A percentile compares a stretch with the other conserved stretches of the same genome.
phyloP scores from a whole-genome alignment of 2,113 vertebrate genomes.

The Alligator mississippiensis region DNA sequence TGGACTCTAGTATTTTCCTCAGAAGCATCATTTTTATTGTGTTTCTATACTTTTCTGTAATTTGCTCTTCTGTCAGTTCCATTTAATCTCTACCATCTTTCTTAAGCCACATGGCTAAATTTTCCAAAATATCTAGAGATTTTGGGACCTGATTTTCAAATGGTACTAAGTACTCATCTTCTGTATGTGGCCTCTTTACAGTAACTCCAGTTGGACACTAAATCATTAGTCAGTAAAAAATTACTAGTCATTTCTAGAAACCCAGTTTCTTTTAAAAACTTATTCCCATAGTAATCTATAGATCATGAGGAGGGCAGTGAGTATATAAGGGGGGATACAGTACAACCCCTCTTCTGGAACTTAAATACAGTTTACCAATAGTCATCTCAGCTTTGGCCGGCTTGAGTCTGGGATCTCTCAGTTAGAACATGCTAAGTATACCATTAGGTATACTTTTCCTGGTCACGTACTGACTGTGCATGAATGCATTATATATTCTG shows the following conservation, averaged over 20 bases:
- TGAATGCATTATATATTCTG: constrained; percentile 37
- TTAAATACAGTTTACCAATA: constrained; percentile 34
- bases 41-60: background rate
- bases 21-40: background rate
- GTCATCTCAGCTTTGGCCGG: constrained; percentile 13
- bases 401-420: background rate
- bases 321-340: constrained; percentile 4
- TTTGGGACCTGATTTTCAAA: background rate
- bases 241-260: background rate
- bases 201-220: background rate
- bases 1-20: background rate
- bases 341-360: constrained; percentile 53
- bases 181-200: background rate
- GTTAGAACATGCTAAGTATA: constrained; percentile 39
- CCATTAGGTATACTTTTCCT: constrained; percentile 26
- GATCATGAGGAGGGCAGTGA: background rate
- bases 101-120: background rate
- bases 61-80: background rate
- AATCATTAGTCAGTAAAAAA: background rate
- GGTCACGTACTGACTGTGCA: constrained; percentile 10
- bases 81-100: background rate
- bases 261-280: constrained; percentile 1
- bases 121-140: background rate
- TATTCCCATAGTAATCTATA: background rate
- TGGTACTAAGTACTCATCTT: background rate